phyloP scores from a whole-genome alignment of 2,888 invertebrate genomes.

The Synergus umbraculus region DNA sequence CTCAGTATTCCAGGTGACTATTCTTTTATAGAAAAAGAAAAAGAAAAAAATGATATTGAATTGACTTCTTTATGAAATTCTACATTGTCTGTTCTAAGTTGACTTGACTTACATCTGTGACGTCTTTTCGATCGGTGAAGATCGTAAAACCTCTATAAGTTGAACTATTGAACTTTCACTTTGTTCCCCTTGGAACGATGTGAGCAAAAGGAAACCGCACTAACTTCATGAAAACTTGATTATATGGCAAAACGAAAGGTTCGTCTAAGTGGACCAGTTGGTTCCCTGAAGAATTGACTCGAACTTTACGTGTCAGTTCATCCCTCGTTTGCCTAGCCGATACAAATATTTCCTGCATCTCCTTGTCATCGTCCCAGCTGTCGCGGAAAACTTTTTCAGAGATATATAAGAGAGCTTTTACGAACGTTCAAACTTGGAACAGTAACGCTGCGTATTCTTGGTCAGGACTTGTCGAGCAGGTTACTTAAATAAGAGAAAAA shows the following conservation, averaged over 20 bases:
- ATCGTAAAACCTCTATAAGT: constrained; percentile 14
- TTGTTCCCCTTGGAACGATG: constrained; percentile 27
- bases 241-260: constrained; percentile 38
- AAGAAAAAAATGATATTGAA: neutral
- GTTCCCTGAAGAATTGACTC: constrained; percentile 38
- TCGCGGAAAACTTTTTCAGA: constrained; percentile 50
- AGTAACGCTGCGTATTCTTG: constrained; percentile 3
- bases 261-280: constrained; percentile 30
- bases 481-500: constrained; percentile 27
- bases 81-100: neutral
- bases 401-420: constrained; percentile 52
- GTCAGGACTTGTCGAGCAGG: constrained; percentile 22
- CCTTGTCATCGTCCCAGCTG: constrained; percentile 53
- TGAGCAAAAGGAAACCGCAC: constrained; percentile 6
- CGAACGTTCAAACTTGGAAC: constrained; percentile 48
- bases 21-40: no score
- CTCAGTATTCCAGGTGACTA: no score
- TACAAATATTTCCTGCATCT: constrained; percentile 49
- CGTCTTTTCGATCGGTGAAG: neutral
- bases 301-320: constrained; percentile 30
- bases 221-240: constrained; percentile 39
- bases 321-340: constrained; percentile 43
- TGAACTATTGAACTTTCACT: constrained; percentile 39
- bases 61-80: neutral
- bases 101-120: neutral